Percentiles rank a stretch among this genome's conserved stretches.
Evolutionary conservation across 1,140 invertebrate genomes (phyloP).

Genomic region (Ephestia elutella): DNA sequence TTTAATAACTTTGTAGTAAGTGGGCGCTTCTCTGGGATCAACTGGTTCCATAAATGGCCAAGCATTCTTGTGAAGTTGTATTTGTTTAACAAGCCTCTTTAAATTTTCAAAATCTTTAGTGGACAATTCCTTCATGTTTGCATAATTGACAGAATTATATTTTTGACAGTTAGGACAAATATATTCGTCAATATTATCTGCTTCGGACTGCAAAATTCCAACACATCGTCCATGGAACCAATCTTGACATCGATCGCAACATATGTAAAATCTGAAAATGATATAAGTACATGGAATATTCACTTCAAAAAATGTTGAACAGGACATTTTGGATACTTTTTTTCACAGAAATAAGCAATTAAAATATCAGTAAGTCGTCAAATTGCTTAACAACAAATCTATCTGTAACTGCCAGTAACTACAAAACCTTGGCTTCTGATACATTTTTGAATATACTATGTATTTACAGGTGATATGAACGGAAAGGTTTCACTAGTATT

Average conservation of each 20-base stretch:
- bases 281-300: conserved; percentile 10
- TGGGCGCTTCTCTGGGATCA: conserved; percentile 94
- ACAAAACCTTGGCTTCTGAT: no score
- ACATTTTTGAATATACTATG: no score
- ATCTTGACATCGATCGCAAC: conserved; percentile 98
- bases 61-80: conserved; percentile 95
- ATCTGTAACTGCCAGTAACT: no score
- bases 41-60: conserved; percentile 99
- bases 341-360: no score
- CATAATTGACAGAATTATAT: conserved; percentile 90
- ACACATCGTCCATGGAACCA: conserved; percentile 99
- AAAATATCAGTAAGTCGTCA: no score
- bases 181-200: conserved; percentile 96
- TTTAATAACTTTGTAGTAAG: conserved; percentile 98
- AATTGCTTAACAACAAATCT: no score
- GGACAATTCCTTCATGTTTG: conserved; percentile 91
- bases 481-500: no score
- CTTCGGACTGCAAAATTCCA: conserved; percentile 94
- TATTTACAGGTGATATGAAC: no score
- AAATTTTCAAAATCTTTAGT: conserved; percentile 88
- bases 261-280: conserved; percentile 90
- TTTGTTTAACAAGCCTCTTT: conserved; percentile 90
- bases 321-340: no score
- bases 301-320: no score
- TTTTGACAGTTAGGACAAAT: conserved; percentile 96